These are phyloP conservation scores for Amphiprion percula DNA, from an alignment of 2,113 vertebrate genomes.

Conservation along the genomic window DNA sequence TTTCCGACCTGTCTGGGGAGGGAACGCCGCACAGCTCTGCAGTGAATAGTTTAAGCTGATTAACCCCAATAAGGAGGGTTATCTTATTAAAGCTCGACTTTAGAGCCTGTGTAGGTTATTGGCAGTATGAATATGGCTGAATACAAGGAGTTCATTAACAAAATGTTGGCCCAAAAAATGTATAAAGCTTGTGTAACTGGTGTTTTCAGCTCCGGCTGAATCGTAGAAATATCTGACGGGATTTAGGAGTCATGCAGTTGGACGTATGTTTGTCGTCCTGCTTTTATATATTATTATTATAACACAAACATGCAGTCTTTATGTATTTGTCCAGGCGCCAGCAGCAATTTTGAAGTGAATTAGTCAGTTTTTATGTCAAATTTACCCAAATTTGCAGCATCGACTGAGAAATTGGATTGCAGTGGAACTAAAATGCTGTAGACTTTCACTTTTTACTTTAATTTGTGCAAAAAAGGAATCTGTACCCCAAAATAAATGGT, in stretches of 20 bases:
- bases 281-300: too few species aligned
- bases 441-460: too few species aligned
- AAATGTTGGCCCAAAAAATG: not conserved
- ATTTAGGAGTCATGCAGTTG: too few species aligned
- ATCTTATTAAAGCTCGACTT: constrained; percentile 63
- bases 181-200: constrained; percentile 1
- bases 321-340: too few species aligned
- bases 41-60: constrained; percentile 68
- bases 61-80: constrained; percentile 67
- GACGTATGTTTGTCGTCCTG: too few species aligned
- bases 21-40: constrained; percentile 25
- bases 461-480: too few species aligned
- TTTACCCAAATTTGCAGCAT: not conserved
- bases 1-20: constrained; percentile 53
- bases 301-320: not conserved
- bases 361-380: too few species aligned
- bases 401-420: not conserved
- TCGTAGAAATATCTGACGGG: too few species aligned
- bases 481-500: too few species aligned
- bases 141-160: not conserved
- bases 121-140: constrained; percentile 29
- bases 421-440: too few species aligned
- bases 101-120: not conserved
- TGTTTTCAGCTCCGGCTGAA: not conserved
- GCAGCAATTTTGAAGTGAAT: too few species aligned